Conservation (phyloP, 2,888 invertebrate species). For the Noctua janthina region DNA sequence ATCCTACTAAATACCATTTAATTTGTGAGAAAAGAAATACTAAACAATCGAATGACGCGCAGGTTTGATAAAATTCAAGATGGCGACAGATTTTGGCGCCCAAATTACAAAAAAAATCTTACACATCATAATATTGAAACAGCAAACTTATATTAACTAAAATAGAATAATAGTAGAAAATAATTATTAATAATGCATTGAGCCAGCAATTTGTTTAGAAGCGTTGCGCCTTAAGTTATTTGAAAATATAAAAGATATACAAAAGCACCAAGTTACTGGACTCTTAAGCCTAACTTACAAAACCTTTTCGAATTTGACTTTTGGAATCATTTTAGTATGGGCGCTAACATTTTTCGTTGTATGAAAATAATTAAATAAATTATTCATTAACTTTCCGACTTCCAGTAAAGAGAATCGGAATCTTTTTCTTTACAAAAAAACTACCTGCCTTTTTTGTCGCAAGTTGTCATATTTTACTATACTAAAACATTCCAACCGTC, state of each 20-base stretch:
- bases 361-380: not conserved
- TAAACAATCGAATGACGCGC: conserved; percentile 42
- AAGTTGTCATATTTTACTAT: not conserved
- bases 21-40: conserved; percentile 55
- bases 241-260: conserved; percentile 71
- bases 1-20: conserved; percentile 37
- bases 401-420: not conserved
- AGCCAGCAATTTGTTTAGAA: conserved; percentile 82
- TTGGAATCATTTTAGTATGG: conserved; percentile 30
- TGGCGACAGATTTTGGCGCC: conserved; percentile 60
- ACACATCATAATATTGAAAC: conserved; percentile 60
- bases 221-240: conserved; percentile 75
- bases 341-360: conserved; percentile 45
- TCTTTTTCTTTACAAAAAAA: not conserved
- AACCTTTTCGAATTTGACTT: conserved; percentile 48
- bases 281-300: conserved; percentile 73
- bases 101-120: conserved; percentile 55
- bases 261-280: conserved; percentile 82
- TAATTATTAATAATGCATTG: conserved; percentile 80
- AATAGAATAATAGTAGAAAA: conserved; percentile 67
- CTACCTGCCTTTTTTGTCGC: not conserved
- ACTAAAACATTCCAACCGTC: conserved; percentile 34
- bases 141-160: conserved; percentile 70
- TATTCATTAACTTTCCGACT: not conserved
- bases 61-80: conserved; percentile 60